phyloP scores from a whole-genome alignment of 2,113 vertebrate genomes.

The Furnarius figulus region DNA sequence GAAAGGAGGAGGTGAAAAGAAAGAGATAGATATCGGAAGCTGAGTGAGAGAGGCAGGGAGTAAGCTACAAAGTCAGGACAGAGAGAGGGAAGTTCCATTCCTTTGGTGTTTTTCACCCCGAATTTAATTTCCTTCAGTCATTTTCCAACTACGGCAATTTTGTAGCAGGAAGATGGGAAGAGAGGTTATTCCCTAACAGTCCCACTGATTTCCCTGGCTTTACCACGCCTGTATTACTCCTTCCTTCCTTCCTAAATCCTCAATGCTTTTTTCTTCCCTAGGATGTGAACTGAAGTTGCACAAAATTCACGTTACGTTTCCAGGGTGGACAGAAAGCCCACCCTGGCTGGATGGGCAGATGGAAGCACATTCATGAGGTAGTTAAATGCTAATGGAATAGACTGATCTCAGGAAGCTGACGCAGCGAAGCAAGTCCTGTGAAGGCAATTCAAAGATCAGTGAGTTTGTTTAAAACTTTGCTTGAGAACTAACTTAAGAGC shows the following conservation, averaged over 20 bases:
- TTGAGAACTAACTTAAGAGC: not conserved
- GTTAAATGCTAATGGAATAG: not conserved
- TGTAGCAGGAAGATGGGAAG: not conserved
- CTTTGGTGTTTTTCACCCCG: not conserved
- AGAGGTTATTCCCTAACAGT: not conserved
- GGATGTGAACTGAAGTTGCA: not conserved
- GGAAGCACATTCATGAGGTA: not conserved
- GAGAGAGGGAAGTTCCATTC: not conserved
- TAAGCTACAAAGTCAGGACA: not conserved
- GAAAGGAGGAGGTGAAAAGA: not conserved
- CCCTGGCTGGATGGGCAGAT: not conserved
- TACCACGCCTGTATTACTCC: not conserved
- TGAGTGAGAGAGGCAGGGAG: not conserved
- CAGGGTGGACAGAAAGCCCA: not conserved
- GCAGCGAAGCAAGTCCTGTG: not conserved
- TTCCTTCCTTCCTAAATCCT: not conserved
- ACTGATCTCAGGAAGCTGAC: not conserved
- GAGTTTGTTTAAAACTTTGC: not conserved
- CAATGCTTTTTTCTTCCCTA: not conserved
- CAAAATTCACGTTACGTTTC: not conserved
- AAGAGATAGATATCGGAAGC: not conserved
- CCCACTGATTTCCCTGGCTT: not conserved
- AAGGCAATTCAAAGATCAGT: not conserved
- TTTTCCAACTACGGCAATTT: not conserved
- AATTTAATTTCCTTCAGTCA: not conserved